Percentiles rank a stretch among this genome's conserved stretches.
These are phyloP conservation scores for Oxytorus armatus DNA, from an alignment of 2,888 invertebrate genomes.

Conservation along the genomic window DNA sequence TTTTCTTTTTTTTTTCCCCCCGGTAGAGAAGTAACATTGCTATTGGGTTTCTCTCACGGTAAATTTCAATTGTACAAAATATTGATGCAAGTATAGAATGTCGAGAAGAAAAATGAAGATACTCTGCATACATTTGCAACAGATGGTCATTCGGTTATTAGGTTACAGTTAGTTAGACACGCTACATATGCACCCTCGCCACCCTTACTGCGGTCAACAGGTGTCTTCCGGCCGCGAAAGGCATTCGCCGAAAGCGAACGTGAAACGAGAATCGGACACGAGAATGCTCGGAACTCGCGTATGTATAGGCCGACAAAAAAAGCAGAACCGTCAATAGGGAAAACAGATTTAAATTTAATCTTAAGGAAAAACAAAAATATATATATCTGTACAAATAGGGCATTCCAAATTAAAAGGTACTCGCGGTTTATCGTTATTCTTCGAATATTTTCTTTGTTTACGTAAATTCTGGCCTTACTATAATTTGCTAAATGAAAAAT, in stretches of 20 bases:
- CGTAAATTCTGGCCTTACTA: too few species aligned
- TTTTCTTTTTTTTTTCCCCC: too few species aligned
- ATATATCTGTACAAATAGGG: background rate
- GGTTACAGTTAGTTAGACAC: slow-evolving; percentile 73
- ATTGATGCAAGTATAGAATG: slow-evolving; percentile 6
- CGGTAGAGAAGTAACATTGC: too few species aligned
- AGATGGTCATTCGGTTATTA: slow-evolving; percentile 79
- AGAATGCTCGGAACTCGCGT: background rate
- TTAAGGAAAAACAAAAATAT: background rate
- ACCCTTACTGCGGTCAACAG: slow-evolving; percentile 77
- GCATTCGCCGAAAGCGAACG: slow-evolving; percentile 52
- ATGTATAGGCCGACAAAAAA: slow-evolving; percentile 16
- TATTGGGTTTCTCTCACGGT: too few species aligned
- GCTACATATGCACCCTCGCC: slow-evolving; percentile 62
- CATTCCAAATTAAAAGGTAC: background rate
- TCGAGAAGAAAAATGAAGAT: slow-evolving; percentile 5
- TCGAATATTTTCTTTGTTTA: too few species aligned
- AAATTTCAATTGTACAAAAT: background rate
- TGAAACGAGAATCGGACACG: slow-evolving; percentile 37
- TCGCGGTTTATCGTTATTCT: too few species aligned
- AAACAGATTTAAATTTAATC: slow-evolving; percentile 24
- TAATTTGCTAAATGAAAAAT: background rate
- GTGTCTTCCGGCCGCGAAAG: slow-evolving; percentile 78
- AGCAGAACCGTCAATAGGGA: background rate
- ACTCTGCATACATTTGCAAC: slow-evolving; percentile 62